Evolutionary conservation across 2,797 vertebrate genomes (phyloP), one percentile per base, ranked within the genome.

Genomic region (Eidolon dupreanum): DNA sequence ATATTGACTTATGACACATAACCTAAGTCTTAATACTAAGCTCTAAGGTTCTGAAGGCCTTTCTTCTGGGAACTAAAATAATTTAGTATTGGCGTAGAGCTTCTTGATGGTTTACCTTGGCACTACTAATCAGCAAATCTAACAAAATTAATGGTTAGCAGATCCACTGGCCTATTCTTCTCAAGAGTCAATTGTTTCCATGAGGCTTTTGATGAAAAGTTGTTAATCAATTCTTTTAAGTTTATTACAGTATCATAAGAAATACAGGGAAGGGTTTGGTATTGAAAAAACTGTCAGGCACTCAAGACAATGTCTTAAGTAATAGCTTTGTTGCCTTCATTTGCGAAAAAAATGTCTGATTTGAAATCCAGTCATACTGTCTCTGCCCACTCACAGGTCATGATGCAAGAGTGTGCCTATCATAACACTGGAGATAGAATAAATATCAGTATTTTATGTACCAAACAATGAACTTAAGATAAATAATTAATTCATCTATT

Each of bases 21-120:
- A 51, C 51, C 49, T 66, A 51, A 79, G 31, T 87, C 36, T 77
- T 66, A 73, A 66, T 55, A 26, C 53, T 55, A 70, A 90, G 66
- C 84, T 65, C 33, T 70, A 87, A 81, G 63, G 9, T 94, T 85
- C 38, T 71, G 15, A 75, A 86, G 49, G 36, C 38, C 71, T 84
- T 96, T 79, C 51, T 90, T 95, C 71, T 15, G 41, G 57, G 61
- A 92, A 77, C 36, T 84, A 84, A 87, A 79, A 73, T 83, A 77
- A 90, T 89, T 78, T 78, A 53, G 19, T 63, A 65, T 33, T 78
- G 16, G 9, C 16, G 11, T n/a, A 73, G 63, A 78, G 43, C 26
- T 84, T 96, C 38, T 36, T 78, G n/a, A 89, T 41, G 20, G 6
- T 94, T 93, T 89, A 7, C 38, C 43, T 78, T 49, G 24, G 22